Evolutionary conservation across 1,140 invertebrate genomes (phyloP), one percentile per base, ranked within the genome.

Genomic region (Leptonema lineaticorne): DNA sequence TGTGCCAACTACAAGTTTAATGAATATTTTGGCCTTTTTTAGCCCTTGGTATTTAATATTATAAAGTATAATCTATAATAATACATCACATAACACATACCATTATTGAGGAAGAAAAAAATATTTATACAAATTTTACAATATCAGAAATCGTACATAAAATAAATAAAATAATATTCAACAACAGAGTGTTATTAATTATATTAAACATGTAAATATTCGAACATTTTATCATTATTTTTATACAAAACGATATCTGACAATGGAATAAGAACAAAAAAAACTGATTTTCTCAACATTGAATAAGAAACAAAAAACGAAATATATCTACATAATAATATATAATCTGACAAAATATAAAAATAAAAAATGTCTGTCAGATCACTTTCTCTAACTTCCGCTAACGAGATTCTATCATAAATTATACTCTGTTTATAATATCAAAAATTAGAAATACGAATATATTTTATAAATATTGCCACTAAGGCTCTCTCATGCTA

Each of bases 51-150:
- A 62, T 29, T 62, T 33, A 37, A 62, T 62, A 62, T 41, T 20
- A 53, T 62, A 62, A 58, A 62, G 29, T 62, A 62, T 16, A 62
- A 7, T 18, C 5, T 53, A 53, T 62, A n/a, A 62, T 58, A 62
- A 37, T 62, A 62, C 58, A 62, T 62, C 58, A 62, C 58, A 62
- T 62, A 62, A 62, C 58, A 62, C 58, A 62, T 41, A 62, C 30
- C 24, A 28, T 62, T n/a, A n/a, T 22, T 53, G 27, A n/a, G 27
- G 50, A 53, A 26, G 20, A 53, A 53, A 26, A 26, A 53, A 53
- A 26, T 24, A 26, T 26, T 24, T 53, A 24, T 53, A 53, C 50
- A 53, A 53, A n/a, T 18, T 53, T 53, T 53, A 53, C 50, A 53
- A 53, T 24, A 53, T 24, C 27, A 11, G 27, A 26, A 24, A 53